A percentile compares a stretch with the other conserved stretches of the same genome.
Evolutionary conservation across 1,140 invertebrate genomes (phyloP).

Genomic region (Zaprionus gabonicus): DNA sequence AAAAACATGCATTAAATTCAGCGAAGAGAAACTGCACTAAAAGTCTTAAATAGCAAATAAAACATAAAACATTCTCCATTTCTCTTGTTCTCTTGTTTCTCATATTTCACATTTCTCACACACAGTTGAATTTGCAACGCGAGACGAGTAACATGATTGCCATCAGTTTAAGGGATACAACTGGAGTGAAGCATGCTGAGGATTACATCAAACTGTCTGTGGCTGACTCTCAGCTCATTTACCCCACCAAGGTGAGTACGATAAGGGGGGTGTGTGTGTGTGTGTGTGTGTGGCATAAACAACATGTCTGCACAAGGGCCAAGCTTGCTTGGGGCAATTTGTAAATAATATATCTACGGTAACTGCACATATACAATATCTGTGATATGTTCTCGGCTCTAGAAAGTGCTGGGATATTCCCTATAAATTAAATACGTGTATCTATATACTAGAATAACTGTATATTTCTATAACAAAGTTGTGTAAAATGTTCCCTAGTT

Average conservation of each 20-base stretch:
- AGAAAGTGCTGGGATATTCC: background rate
- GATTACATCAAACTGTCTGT: conserved; percentile 79
- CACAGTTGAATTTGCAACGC: conserved; percentile 72
- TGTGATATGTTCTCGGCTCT: background rate
- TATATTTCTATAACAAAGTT: background rate
- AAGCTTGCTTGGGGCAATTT: conserved; percentile 6
- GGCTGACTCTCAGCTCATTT: conserved; percentile 71
- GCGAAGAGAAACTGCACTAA: conserved; percentile 6
- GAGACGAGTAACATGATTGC: conserved; percentile 80
- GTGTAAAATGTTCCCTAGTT: background rate
- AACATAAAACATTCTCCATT: conserved; percentile 4
- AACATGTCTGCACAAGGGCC: conserved; percentile 6
- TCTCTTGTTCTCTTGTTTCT: background rate
- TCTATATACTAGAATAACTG: background rate
- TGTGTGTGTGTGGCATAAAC: background rate
- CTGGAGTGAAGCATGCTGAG: conserved; percentile 82
- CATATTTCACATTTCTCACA: conserved; percentile 10
- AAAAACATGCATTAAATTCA: conserved; percentile 42
- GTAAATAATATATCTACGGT: conserved; percentile 7
- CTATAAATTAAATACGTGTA: background rate
- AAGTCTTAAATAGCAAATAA: conserved; percentile 8
- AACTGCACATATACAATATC: background rate
- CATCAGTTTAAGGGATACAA: conserved; percentile 75
- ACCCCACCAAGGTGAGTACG: conserved; percentile 76
- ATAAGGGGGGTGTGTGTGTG: background rate